Evolutionary conservation across 2,113 vertebrate species (phyloP), one percentile per base, ranked within the genome.

Genomic region (Perca schrenkii): DNA sequence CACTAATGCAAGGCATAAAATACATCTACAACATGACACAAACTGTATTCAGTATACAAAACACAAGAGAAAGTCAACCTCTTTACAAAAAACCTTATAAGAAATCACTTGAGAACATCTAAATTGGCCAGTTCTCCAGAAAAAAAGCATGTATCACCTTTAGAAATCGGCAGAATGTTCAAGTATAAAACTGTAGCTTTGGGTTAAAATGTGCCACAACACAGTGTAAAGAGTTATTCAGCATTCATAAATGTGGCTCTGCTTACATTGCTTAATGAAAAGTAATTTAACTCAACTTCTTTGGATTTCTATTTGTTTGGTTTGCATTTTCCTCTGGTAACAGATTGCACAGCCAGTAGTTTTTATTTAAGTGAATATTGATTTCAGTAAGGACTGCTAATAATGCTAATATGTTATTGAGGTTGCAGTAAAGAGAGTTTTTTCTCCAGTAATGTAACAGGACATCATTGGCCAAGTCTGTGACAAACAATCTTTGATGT

Each of bases 401-500:
- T 46, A 21, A 56, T 71, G 62, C 50, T 63, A 34, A 22, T 77
- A 70, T 61, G n/a, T 86, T 72, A 53, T 3, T 62, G 53, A 54
- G 57, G 53, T 56, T 53, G 50, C 69, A 68, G 22, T 36, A 22
- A 49, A 68, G 22, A 28, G 3, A 3, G 11, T 64, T 74, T 70
- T 70, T 56, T 12, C 19, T 50, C 8, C 47, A 25, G 47, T 58
- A 61, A 34, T 64, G 36, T 49, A 79, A 28, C n/a, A 61, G 69
- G 34, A 65, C 53, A 22, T 61, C 52, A 61, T 21, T 46, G 36
- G 64, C 50, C 54, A 8, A 52, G 60, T 69, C 31, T 65, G 46
- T 73, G 60, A n/a, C 49, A 25, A 47, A 13, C 36, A 53, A 34
- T 78, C 62, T 88, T 80, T 86, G 79, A 85, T 79, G 76, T 73